These are phyloP conservation scores for Myoxocephalus aenaeus DNA, from an alignment of 2,797 vertebrate genomes.

Conservation along the genomic window DNA sequence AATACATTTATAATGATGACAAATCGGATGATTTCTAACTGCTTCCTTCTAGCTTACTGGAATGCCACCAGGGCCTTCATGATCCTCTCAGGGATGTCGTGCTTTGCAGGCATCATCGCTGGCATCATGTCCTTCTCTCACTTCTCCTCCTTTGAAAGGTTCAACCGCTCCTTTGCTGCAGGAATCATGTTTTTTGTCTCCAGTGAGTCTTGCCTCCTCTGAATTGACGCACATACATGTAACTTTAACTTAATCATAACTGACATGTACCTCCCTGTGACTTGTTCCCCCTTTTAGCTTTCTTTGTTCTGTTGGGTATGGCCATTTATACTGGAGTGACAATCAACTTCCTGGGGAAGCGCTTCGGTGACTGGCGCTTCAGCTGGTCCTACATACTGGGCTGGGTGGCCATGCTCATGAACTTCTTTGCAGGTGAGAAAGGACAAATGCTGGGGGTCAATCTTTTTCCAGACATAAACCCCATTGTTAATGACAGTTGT, in stretches of 20 bases:
- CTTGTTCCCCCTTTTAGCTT: slow-evolving; percentile 66
- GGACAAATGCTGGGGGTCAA: not conserved
- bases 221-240: not conserved
- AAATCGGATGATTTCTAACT: slow-evolving; percentile 1
- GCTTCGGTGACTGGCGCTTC: slow-evolving; percentile 92
- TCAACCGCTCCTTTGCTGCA: slow-evolving; percentile 89
- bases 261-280: not conserved
- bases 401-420: slow-evolving; percentile 92
- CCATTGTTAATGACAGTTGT: not conserved
- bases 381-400: slow-evolving; percentile 94
- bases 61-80: slow-evolving; percentile 92
- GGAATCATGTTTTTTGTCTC: slow-evolving; percentile 91
- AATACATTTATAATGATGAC: not conserved
- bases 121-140: slow-evolving; percentile 89
- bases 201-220: slow-evolving; percentile 80
- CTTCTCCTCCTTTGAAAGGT: slow-evolving; percentile 86
- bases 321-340: slow-evolving; percentile 91
- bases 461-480: not conserved
- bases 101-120: slow-evolving; percentile 87
- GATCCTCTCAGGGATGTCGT: slow-evolving; percentile 89
- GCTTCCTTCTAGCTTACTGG: slow-evolving; percentile 86
- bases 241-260: slow-evolving; percentile 1
- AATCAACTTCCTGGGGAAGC: slow-evolving; percentile 88
- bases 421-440: slow-evolving; percentile 89
- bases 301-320: slow-evolving; percentile 89